Conservation (phyloP, 1,140 invertebrate genomes). For the Drosophila nebulosa region DNA sequence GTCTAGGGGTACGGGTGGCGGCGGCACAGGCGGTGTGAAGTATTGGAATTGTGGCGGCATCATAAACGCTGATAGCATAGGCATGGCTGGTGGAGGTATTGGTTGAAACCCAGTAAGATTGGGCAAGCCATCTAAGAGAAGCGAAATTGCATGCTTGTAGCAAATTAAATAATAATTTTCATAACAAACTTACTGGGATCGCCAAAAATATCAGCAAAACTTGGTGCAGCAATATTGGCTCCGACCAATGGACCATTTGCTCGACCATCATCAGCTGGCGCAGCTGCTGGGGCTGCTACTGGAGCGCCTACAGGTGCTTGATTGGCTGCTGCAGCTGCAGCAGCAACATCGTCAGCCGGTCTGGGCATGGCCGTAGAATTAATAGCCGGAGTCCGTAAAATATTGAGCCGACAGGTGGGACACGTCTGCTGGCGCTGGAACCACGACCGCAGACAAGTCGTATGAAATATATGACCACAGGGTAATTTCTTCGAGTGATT, state of each 20-base stretch:
- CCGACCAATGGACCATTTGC: constrained; percentile 18
- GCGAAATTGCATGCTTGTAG: neutral
- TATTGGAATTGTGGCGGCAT: constrained; percentile 83
- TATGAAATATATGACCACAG: constrained; percentile 99
- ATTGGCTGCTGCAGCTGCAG: constrained; percentile 23
- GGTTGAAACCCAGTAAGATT: constrained; percentile 34
- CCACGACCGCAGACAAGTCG: constrained; percentile 98
- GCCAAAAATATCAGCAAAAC: constrained; percentile 54
- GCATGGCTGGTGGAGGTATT: constrained; percentile 45
- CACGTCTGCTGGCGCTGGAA: constrained; percentile 99
- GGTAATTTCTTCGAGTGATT: constrained; percentile 97
- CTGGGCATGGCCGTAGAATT: constrained; percentile 79
- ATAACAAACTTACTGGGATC: constrained; percentile 49
- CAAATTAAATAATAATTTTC: neutral
- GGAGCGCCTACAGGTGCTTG: constrained; percentile 12
- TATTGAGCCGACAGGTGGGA: constrained; percentile 98
- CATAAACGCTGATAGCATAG: constrained; percentile 82
- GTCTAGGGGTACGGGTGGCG: constrained; percentile 89
- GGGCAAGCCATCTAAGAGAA: constrained; percentile 38
- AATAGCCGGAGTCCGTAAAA: constrained; percentile 87
- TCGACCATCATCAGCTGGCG: neutral
- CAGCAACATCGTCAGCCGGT: constrained; percentile 75
- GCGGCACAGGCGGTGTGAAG: constrained; percentile 83
- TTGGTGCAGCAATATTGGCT: constrained; percentile 23
- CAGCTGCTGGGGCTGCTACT: constrained; percentile 7